phyloP scores from a whole-genome alignment of 1,140 invertebrate genomes.

The Drosophila persimilis region DNA sequence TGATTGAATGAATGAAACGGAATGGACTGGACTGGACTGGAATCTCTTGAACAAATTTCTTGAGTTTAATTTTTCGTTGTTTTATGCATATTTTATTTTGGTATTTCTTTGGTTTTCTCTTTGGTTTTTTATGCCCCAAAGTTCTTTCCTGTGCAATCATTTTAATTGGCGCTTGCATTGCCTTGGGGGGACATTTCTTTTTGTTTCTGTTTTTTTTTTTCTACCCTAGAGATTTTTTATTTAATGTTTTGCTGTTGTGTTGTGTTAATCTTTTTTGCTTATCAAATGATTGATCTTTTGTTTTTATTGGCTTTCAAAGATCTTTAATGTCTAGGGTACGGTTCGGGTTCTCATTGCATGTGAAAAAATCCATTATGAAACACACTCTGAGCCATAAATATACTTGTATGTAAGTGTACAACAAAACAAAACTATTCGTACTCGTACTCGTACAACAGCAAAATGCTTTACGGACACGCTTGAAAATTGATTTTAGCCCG shows the following conservation, averaged over 20 bases:
- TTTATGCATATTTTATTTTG: constrained; percentile 39
- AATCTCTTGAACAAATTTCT: constrained; percentile 15
- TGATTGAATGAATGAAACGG: constrained; percentile 14
- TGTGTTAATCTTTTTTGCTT: constrained; percentile 23
- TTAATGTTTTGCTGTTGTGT: constrained; percentile 7
- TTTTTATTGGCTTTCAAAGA: constrained; percentile 32
- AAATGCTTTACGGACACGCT: constrained; percentile 50
- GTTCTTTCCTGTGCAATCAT: neutral
- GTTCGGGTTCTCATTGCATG: neutral
- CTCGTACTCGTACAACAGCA: constrained; percentile 7
- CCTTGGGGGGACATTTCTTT: constrained; percentile 34
- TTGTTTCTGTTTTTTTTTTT: constrained; percentile 8
- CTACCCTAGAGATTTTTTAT: constrained; percentile 12
- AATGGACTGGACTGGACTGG: neutral
- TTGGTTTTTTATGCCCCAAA: constrained; percentile 1
- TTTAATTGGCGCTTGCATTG: constrained; percentile 22
- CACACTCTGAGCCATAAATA: constrained; percentile 21
- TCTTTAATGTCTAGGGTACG: constrained; percentile 27
- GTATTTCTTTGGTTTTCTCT: constrained; percentile 11
- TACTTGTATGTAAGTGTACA: neutral
- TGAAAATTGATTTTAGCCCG: constrained; percentile 55
- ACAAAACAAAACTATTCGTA: constrained; percentile 7
- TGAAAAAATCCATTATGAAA: constrained; percentile 24
- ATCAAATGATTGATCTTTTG: constrained; percentile 26
- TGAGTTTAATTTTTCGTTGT: constrained; percentile 31